A percentile compares a stretch with the other conserved stretches of the same genome.
phyloP scores from a whole-genome alignment of 2,888 invertebrate genomes.

The Microplitis manilae region DNA sequence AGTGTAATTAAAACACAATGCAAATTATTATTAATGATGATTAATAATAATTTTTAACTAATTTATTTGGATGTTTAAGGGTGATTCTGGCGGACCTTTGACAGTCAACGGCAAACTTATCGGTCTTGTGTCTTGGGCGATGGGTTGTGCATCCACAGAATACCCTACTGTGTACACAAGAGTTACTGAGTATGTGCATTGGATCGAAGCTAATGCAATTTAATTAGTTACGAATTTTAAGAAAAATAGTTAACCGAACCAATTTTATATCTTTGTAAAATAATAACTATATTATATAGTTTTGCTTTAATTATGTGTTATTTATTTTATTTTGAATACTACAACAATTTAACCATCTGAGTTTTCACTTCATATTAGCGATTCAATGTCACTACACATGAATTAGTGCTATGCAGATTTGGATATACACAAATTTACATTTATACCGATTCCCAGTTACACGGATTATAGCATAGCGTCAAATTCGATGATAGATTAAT shows the following conservation, averaged over 20 bases:
- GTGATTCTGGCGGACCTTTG: slow-evolving; percentile 65
- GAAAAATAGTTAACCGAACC: not conserved
- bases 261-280: not conserved
- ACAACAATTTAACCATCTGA: no score
- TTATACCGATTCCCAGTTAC: not conserved
- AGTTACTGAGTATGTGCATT: slow-evolving; percentile 54
- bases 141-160: slow-evolving; percentile 56
- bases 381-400: not conserved
- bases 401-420: not conserved
- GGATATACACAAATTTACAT: not conserved
- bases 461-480: not conserved
- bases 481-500: not conserved
- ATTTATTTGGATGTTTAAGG: slow-evolving; percentile 48
- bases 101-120: slow-evolving; percentile 58
- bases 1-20: not conserved
- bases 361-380: no score
- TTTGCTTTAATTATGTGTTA: not conserved
- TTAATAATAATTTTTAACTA: not conserved
- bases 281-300: not conserved
- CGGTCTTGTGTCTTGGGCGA: slow-evolving; percentile 64
- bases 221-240: slow-evolving; percentile 26
- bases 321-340: not conserved
- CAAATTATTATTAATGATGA: not conserved
- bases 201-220: slow-evolving; percentile 53
- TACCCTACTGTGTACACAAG: slow-evolving; percentile 63